phyloP scores from a whole-genome alignment of 2,888 invertebrate genomes.

The Linhomoeus sp. region DNA sequence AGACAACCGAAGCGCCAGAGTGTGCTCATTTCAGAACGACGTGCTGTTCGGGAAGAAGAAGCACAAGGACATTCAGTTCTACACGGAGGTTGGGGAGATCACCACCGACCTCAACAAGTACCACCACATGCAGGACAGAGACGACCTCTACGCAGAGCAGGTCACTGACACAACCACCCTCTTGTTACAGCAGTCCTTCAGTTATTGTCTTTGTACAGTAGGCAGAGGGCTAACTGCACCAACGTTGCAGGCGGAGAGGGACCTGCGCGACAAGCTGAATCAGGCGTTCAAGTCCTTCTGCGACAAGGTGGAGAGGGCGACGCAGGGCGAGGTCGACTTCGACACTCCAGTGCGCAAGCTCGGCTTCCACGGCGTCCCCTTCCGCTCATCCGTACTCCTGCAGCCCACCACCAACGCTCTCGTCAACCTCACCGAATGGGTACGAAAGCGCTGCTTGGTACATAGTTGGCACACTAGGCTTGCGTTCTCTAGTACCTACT shows the following conservation, averaged over 20 bases:
- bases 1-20: neutral
- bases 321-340: slow-evolving; percentile 79
- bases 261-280: slow-evolving; percentile 82
- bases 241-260: slow-evolving; percentile 53
- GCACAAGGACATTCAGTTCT: slow-evolving; percentile 95
- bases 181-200: no score
- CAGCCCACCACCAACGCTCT: slow-evolving; percentile 96
- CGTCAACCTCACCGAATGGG: slow-evolving; percentile 91
- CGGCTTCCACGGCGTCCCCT: slow-evolving; percentile 92
- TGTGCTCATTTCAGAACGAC: slow-evolving; percentile 46
- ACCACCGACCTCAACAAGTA: slow-evolving; percentile 98
- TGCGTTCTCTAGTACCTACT: no score
- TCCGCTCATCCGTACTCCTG: slow-evolving; percentile 66
- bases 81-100: slow-evolving; percentile 98
- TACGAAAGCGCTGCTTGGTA: slow-evolving; percentile 16
- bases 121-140: slow-evolving; percentile 99
- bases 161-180: slow-evolving; percentile 8
- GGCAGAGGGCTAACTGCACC: no score
- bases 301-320: slow-evolving; percentile 82
- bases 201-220: neutral
- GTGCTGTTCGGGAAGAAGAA: slow-evolving; percentile 99
- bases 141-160: slow-evolving; percentile 95
- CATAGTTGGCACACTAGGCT: no score
- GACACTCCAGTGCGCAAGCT: slow-evolving; percentile 95
- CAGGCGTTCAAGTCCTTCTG: slow-evolving; percentile 95